Base-by-base conservation (phyloP, 1,140 invertebrate species). In the Colletes gigas region DNA sequence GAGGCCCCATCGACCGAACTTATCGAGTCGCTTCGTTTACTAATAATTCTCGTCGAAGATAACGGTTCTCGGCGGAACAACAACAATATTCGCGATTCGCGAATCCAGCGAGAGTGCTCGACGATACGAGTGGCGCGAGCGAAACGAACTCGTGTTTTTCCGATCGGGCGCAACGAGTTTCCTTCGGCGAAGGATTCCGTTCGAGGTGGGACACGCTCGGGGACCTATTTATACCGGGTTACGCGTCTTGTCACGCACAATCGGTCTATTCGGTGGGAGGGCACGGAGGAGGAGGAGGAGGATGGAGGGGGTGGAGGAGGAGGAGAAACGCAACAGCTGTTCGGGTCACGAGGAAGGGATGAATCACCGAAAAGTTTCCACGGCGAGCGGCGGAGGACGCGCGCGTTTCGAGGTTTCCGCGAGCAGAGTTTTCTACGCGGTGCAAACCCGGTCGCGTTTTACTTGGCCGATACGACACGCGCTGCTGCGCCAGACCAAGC, bases 351-450 rank as follows among this genome's bases (percentile, higher is more conserved):
- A 75, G 81, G 81, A 82, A 84, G 78, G 81, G 78, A 91, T 92
- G 89, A 92, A 89, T 92, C 91, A 92, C 89, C 87, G 77, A 90
- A 92, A 92, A 90, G 83, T 89, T 92, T 92, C 88, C 88, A 89
- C 14, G 19, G 41, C 8, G 17, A 17, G 41, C 7, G 8, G 10
- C 30, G 9, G 41, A 44, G 17, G 39, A 14, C 19, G 15, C 21
- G 14, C n/a, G 63, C 39, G 7, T 50, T 10, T 50, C 50, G 50
- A 50, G 50, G 50, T 50, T 50, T 50, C 50, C 50, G 50, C 50
- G 50, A 50, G 7, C 9, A 17, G n/a, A 50, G 7, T 30, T 15
- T 52, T 1, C 44, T 6, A 54, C 41, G 19, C 30, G 44, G 44
- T 9, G 39, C 60, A n/a, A n/a, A 63, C n/a, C 21, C 72, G 60